Evolutionary conservation across 2,888 invertebrate genomes (phyloP), one percentile per base, ranked within the genome.

Genomic region (Dexiosoma caninum): DNA sequence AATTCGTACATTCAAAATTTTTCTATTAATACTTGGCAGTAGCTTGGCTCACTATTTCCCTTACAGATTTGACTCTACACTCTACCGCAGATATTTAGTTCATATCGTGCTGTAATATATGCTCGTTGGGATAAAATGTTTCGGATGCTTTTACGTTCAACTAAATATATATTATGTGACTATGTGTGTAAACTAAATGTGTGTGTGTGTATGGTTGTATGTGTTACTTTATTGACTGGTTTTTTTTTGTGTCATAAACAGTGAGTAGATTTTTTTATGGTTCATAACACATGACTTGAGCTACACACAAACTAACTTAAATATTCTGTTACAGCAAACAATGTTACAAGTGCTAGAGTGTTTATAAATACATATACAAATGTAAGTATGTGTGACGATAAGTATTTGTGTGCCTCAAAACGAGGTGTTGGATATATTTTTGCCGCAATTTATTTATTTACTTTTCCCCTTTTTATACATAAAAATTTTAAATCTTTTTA

Each of bases 211-310:
- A n/a, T n/a, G n/a, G n/a, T n/a, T n/a, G n/a, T n/a, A n/a, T n/a
- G 14, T 30, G 51, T 14, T 9, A 10, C 46, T 53, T 46, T 46
- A 23, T 46, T 21, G 27, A 46, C 37, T 53, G 27, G 0, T 64
- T 12, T n/a, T n/a, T n/a, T n/a, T 53, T 44, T 53, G 14, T 44
- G 69, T 35, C 77, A 70, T 64, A 77, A 77, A 70, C 62, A 70
- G 77, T 70, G 77, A 62, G 77, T 70, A 69, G 64, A 77, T 77
- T 77, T 77, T n/a, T 77, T 77, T 77, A 70, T 77, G 77, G 57
- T 64, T 70, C 70, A 77, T 70, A 70, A 77, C 77, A 62, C 77
- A 70, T 64, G 69, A 70, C 77, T 70, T 77, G 46, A 19, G 37
- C 27, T 7, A 21, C 27, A 46, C 2, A 23, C 23, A 59, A 9